These are phyloP conservation scores for Frieseomelitta varia DNA, from an alignment of 1,140 invertebrate genomes.

Conservation along the genomic window DNA sequence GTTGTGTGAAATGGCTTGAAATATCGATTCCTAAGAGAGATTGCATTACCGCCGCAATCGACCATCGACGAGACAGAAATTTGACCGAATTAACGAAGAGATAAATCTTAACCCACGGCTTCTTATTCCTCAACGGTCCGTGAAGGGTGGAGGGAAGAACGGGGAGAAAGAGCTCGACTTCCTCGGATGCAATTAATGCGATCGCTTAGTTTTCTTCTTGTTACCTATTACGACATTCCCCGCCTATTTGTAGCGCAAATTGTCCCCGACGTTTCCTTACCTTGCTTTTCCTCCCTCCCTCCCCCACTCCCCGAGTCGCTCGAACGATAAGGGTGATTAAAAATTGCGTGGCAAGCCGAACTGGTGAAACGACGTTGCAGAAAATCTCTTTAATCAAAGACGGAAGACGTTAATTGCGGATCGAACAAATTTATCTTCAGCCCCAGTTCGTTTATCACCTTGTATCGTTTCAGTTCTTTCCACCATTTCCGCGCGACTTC, in stretches of 20 bases:
- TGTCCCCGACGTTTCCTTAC: slow-evolving; percentile 47
- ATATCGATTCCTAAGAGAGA: background rate
- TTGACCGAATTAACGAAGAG: slow-evolving; percentile 59
- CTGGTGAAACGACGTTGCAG: slow-evolving; percentile 4
- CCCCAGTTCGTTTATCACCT: background rate
- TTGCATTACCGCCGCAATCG: background rate
- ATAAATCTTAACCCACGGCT: slow-evolving; percentile 46
- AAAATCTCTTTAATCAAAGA: slow-evolving; percentile 56
- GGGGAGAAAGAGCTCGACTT: slow-evolving; percentile 32
- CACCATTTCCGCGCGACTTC: background rate
- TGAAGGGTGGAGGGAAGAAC: background rate
- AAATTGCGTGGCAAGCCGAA: slow-evolving; percentile 57
- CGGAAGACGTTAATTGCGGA: slow-evolving; percentile 34
- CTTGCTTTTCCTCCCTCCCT: background rate
- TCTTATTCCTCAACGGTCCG: slow-evolving; percentile 5
- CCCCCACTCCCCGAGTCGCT: background rate
- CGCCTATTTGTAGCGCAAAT: slow-evolving; percentile 69
- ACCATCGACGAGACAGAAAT: background rate
- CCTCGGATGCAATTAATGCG: slow-evolving; percentile 69
- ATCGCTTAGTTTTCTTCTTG: slow-evolving; percentile 72
- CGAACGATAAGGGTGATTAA: slow-evolving; percentile 52
- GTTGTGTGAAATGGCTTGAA: no score
- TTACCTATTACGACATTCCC: slow-evolving; percentile 62
- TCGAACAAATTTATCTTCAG: slow-evolving; percentile 16
- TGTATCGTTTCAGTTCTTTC: background rate